Percentiles rank a stretch among this genome's conserved stretches.
Evolutionary conservation across 35 echinoderm and acorn worm species (phyloP).

Genomic region (Ophioderma brevispina): DNA sequence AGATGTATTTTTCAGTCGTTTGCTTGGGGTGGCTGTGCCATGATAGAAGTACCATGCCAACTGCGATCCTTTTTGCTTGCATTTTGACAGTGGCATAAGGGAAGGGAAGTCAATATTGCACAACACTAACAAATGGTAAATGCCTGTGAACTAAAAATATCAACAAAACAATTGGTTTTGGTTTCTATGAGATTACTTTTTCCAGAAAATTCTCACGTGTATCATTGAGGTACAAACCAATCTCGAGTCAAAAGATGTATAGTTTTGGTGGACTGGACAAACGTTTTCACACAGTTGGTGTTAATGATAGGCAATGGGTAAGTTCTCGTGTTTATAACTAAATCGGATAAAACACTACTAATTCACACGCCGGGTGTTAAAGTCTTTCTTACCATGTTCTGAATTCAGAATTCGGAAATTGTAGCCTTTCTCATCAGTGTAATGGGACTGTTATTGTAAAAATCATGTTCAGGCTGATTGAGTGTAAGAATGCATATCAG

Average conservation of each 20-base stretch:
- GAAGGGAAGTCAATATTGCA: constrained; percentile 49
- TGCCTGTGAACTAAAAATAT: constrained; percentile 1
- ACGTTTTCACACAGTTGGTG: constrained; percentile 38
- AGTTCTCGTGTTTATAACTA: constrained; percentile 39
- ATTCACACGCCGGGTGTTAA: constrained; percentile 11
- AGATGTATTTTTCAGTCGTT: neutral
- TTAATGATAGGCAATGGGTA: constrained; percentile 48
- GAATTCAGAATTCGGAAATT: neutral
- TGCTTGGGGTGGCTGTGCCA: constrained; percentile 67
- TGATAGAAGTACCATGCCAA: constrained; percentile 69
- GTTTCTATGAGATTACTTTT: constrained; percentile 27
- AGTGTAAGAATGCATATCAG: neutral
- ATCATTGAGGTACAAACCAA: constrained; percentile 18
- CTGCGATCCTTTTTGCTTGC: constrained; percentile 27
- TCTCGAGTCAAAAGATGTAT: constrained; percentile 31
- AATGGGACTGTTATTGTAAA: neutral
- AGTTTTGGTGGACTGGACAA: constrained; percentile 46
- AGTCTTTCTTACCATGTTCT: neutral
- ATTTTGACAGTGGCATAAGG: constrained; percentile 41
- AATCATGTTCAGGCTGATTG: neutral
- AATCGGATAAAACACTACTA: constrained; percentile 25
- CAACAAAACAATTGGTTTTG: neutral
- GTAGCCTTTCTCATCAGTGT: neutral
- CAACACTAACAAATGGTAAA: constrained; percentile 47
- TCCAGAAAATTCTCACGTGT: constrained; percentile 45